Conservation (phyloP, 2,113 vertebrate genomes). For the Mungos mungo region DNA sequence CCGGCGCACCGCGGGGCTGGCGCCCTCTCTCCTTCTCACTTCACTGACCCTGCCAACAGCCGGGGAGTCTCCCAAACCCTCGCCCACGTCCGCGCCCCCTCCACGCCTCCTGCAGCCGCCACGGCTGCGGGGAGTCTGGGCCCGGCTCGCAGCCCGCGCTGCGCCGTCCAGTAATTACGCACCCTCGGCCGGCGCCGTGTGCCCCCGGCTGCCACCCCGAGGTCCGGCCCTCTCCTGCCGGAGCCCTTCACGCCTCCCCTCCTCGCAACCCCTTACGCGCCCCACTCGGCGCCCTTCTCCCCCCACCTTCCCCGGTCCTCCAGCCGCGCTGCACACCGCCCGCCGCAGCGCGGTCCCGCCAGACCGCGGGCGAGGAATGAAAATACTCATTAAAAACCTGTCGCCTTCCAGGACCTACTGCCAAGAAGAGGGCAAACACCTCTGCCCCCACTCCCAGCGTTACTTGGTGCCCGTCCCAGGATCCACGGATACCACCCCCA, state of each 20-base stretch:
- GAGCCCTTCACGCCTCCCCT: constrained; percentile 60
- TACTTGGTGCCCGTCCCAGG: constrained; percentile 29
- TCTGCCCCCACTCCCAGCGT: not conserved
- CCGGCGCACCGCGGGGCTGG: not conserved
- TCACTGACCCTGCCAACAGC: not conserved
- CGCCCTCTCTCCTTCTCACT: not conserved
- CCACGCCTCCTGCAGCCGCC: not conserved
- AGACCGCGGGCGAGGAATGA: constrained; percentile 64
- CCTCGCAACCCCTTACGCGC: not conserved
- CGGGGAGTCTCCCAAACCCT: not conserved
- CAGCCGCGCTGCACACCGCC: not conserved
- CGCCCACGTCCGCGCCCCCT: not conserved
- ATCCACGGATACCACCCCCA: constrained; percentile 43
- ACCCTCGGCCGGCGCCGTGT: constrained; percentile 28
- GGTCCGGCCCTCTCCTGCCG: constrained; percentile 25
- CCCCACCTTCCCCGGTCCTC: not conserved
- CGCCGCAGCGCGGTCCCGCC: constrained; percentile 11
- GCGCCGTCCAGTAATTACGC: constrained; percentile 67
- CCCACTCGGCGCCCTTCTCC: not conserved
- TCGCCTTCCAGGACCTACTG: constrained; percentile 48
- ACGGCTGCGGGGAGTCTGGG: not conserved
- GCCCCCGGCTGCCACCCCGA: not conserved
- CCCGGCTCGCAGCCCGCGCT: not conserved
- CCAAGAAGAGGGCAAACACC: constrained; percentile 50
- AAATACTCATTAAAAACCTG: constrained; percentile 78